Evolutionary conservation across 2,888 invertebrate genomes (phyloP).

Genomic region (Tinea trinotella): DNA sequence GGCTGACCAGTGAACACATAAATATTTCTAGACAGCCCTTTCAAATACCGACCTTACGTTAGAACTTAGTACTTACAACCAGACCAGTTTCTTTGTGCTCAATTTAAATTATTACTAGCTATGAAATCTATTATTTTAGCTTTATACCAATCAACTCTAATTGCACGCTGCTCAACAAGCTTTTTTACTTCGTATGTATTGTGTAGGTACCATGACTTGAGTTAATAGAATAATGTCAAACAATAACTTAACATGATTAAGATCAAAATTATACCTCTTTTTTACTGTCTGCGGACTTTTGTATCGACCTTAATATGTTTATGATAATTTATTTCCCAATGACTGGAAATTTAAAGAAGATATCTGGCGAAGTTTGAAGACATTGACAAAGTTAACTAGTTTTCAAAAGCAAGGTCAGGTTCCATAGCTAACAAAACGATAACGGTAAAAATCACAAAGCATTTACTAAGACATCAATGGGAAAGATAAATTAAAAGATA

Average conservation of each 20-base stretch:
- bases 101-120: constrained; percentile 22
- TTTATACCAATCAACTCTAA: no score
- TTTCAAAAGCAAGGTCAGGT: constrained; percentile 32
- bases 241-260: no score
- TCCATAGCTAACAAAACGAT: neutral
- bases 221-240: no score
- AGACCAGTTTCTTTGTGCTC: constrained; percentile 47
- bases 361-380: no score
- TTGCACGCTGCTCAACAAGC: no score
- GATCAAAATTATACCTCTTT: no score
- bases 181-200: no score
- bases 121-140: neutral
- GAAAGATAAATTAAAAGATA: neutral
- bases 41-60: constrained; percentile 60
- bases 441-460: neutral
- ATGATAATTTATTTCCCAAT: neutral
- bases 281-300: neutral
- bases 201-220: no score
- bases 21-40: constrained; percentile 49
- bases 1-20: constrained; percentile 27
- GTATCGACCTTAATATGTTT: neutral
- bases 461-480: neutral
- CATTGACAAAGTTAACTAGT: constrained; percentile 26
- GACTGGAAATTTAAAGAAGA: constrained; percentile 22
- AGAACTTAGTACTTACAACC: constrained; percentile 25